Percentiles rank a stretch among this genome's conserved stretches.
phyloP scores from a whole-genome alignment of 2,888 invertebrate species.

The Willowsia nigromaculata region DNA sequence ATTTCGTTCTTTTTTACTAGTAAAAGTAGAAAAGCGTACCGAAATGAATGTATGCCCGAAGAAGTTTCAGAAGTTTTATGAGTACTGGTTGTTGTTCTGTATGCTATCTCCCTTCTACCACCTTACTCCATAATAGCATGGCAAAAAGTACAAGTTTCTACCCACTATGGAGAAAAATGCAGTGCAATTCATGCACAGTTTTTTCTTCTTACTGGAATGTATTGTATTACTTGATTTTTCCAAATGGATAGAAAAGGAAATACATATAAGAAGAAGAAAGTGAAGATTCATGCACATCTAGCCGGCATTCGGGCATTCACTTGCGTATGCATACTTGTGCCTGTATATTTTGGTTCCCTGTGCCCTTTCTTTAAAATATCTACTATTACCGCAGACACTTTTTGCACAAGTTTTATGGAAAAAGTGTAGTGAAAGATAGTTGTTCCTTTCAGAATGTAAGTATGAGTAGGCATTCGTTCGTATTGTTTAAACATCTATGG shows the following conservation, averaged over 20 bases:
- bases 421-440: conserved; percentile 47
- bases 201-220: not conserved
- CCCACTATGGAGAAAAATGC: not conserved
- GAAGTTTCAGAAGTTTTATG: conserved; percentile 22
- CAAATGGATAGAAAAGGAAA: not conserved
- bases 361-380: conserved; percentile 17
- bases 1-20: conserved; percentile 1
- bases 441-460: not conserved
- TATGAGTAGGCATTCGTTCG: not conserved
- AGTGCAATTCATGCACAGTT: not conserved
- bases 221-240: not conserved
- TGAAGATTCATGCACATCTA: not conserved
- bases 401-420: not conserved
- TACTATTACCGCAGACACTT: not conserved
- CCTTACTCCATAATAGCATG: not conserved
- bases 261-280: not conserved
- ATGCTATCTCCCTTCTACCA: not conserved
- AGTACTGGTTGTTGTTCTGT: not conserved
- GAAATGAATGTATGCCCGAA: not conserved
- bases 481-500: not conserved
- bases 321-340: conserved; percentile 2
- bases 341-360: conserved; percentile 24
- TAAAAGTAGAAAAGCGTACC: not conserved
- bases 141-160: not conserved
- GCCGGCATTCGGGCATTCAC: not conserved